Conservation (phyloP, 2,797 vertebrate genomes). For the Chromis chromis region DNA sequence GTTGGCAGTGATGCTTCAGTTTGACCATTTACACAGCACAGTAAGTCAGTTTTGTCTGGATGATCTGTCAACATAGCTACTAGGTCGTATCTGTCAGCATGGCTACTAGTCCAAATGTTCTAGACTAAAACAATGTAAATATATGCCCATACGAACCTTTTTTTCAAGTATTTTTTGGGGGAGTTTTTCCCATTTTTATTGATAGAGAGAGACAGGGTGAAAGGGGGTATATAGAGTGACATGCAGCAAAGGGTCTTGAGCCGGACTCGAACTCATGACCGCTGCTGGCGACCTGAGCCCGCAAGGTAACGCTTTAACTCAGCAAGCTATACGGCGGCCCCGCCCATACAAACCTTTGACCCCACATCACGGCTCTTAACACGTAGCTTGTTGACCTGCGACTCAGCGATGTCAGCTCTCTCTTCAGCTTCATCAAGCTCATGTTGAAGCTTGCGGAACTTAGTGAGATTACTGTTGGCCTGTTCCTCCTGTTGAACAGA, state of each 20-base stretch:
- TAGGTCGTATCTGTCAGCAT: not conserved
- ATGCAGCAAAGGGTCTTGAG: too few species aligned
- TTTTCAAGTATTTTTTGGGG: too few species aligned
- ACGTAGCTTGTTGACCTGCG: conserved; percentile 89
- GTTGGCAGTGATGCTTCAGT: not conserved
- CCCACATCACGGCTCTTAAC: conserved; percentile 88
- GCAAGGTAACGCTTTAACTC: too few species aligned
- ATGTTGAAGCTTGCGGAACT: conserved; percentile 89
- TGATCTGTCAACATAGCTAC: not conserved
- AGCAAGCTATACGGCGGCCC: too few species aligned
- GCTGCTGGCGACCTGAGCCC: too few species aligned
- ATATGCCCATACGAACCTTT: conserved; percentile 73
- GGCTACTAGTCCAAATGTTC: not conserved
- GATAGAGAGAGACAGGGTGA: too few species aligned
- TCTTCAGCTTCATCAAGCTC: conserved; percentile 91
- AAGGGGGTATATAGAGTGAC: too few species aligned
- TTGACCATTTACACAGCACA: not conserved
- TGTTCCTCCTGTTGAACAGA: conserved; percentile 84
- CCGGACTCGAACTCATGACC: too few species aligned
- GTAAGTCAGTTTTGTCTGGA: not conserved
- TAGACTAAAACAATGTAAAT: rapidly evolving
- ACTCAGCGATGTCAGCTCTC: conserved; percentile 88
- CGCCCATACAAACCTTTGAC: conserved; percentile 82
- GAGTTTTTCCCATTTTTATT: too few species aligned
- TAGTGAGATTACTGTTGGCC: conserved; percentile 86